Base-by-base conservation (phyloP, 2,113 vertebrate species). In the Antechinus stuartii region DNA sequence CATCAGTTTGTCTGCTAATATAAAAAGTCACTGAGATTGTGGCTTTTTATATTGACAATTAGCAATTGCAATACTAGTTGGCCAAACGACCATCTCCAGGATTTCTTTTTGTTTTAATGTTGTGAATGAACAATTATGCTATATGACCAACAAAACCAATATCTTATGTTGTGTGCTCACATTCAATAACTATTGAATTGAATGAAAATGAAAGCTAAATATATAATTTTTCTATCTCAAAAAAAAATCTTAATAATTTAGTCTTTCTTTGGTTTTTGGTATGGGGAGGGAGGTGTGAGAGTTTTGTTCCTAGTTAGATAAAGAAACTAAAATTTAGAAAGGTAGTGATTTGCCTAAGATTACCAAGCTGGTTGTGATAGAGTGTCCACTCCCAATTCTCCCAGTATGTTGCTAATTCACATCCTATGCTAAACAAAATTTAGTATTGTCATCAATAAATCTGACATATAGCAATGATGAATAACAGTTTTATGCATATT, bases 41-140 rank as follows among this genome's bases (percentile, higher is more conserved):
- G 68, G 19, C 16, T 49, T 49, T 49, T 49, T 49, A 49, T 49
- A 49, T 49, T 49, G 49, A 49, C 49, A 49, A 14, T 76, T n/a
- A 76, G 35, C 68, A 76, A 42, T 23, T 84, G n/a, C 68, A 42
- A 42, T 42, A 84, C n/a, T 23, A 23, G 7, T 7, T 42, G 22
- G n/a, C n/a, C 68, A 84, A 84, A 84, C 16, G 19, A 42, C 2
- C n/a, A 42, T 42, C n/a, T 42, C 19, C 16, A 84, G 68, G 22
- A 84, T 84, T 42, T 84, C 14, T 30, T 84, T 53, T 84, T 93
- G 54, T 90, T 93, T 26, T 94, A 26, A 92, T 90, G 25, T 68
- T 94, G 23, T 89, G 93, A 93, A 27, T 30, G 55, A 35, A 91
- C 54, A 89, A 93, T 92, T 22, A 94, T 56, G 68, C 8, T 27